Percentiles rank a stretch among this genome's conserved stretches.
Evolutionary conservation across 2,888 invertebrate species (phyloP).

Genomic region (Hyposoter dolosus): DNA sequence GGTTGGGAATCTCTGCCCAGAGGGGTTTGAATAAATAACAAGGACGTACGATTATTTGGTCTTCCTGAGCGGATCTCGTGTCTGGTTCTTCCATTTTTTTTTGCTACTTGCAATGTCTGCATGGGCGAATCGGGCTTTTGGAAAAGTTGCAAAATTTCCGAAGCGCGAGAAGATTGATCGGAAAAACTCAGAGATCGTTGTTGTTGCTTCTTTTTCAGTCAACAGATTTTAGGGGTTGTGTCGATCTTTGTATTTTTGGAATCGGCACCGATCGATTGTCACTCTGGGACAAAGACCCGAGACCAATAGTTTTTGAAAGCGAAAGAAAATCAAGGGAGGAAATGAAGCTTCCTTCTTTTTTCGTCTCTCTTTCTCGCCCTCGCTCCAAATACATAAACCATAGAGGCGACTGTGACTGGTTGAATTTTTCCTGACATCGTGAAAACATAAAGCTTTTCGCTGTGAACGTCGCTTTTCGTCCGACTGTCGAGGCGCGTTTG

Average conservation of each 20-base stretch:
- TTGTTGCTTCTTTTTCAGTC: background rate
- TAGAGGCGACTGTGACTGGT: constrained; percentile 10
- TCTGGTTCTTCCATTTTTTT: constrained; percentile 47
- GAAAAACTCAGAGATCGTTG: background rate
- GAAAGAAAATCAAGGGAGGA: background rate
- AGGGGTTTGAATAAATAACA: constrained; percentile 64
- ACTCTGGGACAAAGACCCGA: too few species aligned
- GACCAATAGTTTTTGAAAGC: too few species aligned
- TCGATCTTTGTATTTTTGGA: background rate
- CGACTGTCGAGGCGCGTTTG: constrained; percentile 20
- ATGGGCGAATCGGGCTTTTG: background rate
- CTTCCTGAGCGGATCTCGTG: constrained; percentile 28
- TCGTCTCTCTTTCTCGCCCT: background rate
- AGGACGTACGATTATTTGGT: constrained; percentile 50
- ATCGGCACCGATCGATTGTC: background rate
- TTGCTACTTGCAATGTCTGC: background rate
- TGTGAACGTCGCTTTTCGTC: constrained; percentile 24
- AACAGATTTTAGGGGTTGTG: background rate
- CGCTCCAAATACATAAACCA: constrained; percentile 9
- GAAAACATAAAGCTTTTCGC: constrained; percentile 37
- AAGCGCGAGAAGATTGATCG: background rate
- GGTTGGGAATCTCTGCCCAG: constrained; percentile 43
- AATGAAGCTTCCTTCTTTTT: background rate
- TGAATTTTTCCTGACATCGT: constrained; percentile 27
- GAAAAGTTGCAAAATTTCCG: background rate